A percentile compares a stretch with the other conserved stretches of the same genome.
These are phyloP conservation scores for Craniophora ligustri DNA, from an alignment of 2,888 invertebrate genomes.

Conservation along the genomic window DNA sequence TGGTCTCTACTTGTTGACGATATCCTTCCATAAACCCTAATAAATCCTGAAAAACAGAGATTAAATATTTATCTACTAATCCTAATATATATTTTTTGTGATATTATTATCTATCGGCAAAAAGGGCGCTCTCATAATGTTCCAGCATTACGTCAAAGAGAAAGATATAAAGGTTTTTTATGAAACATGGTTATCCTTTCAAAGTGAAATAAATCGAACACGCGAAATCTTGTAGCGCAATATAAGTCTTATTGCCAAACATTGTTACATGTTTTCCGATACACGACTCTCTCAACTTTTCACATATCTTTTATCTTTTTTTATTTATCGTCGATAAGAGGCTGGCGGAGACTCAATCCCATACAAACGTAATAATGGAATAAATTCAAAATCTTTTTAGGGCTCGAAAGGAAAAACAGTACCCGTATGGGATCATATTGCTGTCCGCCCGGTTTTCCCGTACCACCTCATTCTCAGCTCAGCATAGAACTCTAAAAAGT, in stretches of 20 bases:
- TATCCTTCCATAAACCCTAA: too few species aligned
- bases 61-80: background rate
- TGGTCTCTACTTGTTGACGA: too few species aligned
- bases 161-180: constrained; percentile 15
- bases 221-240: constrained; percentile 17
- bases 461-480: too few species aligned
- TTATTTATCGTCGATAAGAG: constrained; percentile 65
- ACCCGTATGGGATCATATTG: too few species aligned
- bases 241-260: constrained; percentile 16
- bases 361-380: too few species aligned
- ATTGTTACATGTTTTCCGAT: constrained; percentile 14
- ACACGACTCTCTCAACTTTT: constrained; percentile 2
- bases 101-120: constrained; percentile 3
- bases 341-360: too few species aligned
- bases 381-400: too few species aligned
- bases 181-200: constrained; percentile 35
- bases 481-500: too few species aligned
- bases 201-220: constrained; percentile 20
- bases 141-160: constrained; percentile 10
- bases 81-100: background rate
- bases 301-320: constrained; percentile 17
- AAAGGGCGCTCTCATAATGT: constrained; percentile 16
- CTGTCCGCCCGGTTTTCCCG: too few species aligned
- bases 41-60: too few species aligned
- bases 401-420: too few species aligned